Evolutionary conservation across 2,797 vertebrate species (phyloP).

Genomic region (Cuniculus paca): DNA sequence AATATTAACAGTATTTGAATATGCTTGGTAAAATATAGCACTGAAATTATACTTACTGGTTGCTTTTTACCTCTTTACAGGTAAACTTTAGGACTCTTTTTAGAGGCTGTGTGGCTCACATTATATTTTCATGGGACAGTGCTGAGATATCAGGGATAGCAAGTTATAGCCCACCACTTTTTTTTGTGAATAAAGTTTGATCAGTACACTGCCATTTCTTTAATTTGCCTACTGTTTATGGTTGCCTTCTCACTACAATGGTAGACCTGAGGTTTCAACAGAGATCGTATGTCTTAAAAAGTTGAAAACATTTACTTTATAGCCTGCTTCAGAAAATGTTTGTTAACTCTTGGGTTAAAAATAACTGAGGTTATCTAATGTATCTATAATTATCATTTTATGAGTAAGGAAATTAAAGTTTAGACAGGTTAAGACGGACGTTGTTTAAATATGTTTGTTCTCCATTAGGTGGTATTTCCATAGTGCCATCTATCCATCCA

Average conservation of each 20-base stretch:
- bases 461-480: slow-evolving; percentile 26
- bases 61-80: slow-evolving; percentile 43
- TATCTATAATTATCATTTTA: background rate
- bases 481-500: background rate
- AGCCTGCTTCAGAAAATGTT: background rate
- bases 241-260: background rate
- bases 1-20: slow-evolving; percentile 17
- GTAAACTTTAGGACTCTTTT: background rate
- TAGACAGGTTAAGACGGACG: background rate
- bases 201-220: background rate
- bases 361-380: slow-evolving; percentile 28
- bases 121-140: background rate
- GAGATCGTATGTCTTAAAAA: background rate
- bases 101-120: background rate
- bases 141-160: background rate
- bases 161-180: background rate
- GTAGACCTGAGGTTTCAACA: background rate
- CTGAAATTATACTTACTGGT: background rate
- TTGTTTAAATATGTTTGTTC: slow-evolving; percentile 27
- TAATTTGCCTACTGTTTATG: background rate
- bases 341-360: background rate
- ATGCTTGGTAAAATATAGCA: slow-evolving; percentile 10
- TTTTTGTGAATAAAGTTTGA: slow-evolving; percentile 51
- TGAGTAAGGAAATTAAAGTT: slow-evolving; percentile 60
- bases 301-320: slow-evolving; percentile 27